phyloP scores from a whole-genome alignment of 2,797 vertebrate genomes.

The Tragelaphus oryx region DNA sequence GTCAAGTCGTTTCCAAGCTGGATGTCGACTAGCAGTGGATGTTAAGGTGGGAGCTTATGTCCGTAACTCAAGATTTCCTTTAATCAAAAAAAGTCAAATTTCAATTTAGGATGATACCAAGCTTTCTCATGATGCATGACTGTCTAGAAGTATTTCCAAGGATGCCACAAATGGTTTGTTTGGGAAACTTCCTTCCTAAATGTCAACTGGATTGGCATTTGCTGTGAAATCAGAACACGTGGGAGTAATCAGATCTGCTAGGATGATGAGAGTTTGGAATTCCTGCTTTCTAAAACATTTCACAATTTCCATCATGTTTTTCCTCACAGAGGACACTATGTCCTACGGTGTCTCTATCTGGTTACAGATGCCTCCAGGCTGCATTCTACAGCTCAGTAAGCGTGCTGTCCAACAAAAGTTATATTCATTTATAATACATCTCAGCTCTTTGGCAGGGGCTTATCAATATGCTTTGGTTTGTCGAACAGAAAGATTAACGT shows the following conservation, averaged over 20 bases:
- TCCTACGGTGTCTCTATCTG: constrained; percentile 39
- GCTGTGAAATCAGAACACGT: constrained; percentile 58
- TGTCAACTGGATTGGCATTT: constrained; percentile 35
- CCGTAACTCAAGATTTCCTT: constrained; percentile 5
- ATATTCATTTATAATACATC: constrained; percentile 53
- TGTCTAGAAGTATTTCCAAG: constrained; percentile 50
- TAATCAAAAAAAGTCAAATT: constrained; percentile 23
- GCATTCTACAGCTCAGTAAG: constrained; percentile 59
- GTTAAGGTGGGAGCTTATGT: neutral
- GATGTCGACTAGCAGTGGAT: neutral
- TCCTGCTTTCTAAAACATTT: constrained; percentile 72
- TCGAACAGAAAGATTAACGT: constrained; percentile 56
- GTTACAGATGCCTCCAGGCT: constrained; percentile 55
- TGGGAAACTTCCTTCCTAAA: constrained; percentile 49
- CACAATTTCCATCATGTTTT: constrained; percentile 60
- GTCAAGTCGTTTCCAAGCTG: neutral
- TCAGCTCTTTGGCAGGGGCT: constrained; percentile 54
- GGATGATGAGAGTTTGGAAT: constrained; percentile 66
- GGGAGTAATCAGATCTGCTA: constrained; percentile 68
- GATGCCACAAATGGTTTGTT: constrained; percentile 55
- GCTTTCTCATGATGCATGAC: constrained; percentile 35
- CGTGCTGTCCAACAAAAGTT: constrained; percentile 52
- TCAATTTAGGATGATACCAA: neutral
- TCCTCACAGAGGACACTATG: constrained; percentile 32
- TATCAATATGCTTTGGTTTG: constrained; percentile 54